A percentile compares a stretch with the other conserved stretches of the same genome.
Conservation (phyloP, 1,140 invertebrate species). For the Nasonia longicornis region DNA sequence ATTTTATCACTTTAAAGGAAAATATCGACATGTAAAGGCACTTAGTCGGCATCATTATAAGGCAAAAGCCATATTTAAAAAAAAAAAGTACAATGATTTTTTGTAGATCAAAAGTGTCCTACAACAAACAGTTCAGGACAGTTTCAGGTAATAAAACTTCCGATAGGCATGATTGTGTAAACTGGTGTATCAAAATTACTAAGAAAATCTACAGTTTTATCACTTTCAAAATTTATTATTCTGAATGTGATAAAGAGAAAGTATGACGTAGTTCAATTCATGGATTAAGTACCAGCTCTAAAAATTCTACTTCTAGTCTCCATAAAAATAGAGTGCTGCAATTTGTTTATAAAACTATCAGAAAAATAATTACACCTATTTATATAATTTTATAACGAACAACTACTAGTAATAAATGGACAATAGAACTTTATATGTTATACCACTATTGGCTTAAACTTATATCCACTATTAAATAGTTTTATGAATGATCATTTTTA, state of each 20-base stretch:
- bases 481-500: not conserved
- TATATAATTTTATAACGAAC: not conserved
- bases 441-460: not conserved
- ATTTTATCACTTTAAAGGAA: slow-evolving; percentile 40
- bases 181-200: slow-evolving; percentile 28
- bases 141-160: not conserved
- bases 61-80: slow-evolving; percentile 20
- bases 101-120: not conserved
- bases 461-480: slow-evolving; percentile 3
- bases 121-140: not conserved
- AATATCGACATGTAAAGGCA: slow-evolving; percentile 44
- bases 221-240: not conserved
- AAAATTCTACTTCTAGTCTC: slow-evolving; percentile 16
- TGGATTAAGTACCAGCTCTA: not conserved
- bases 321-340: not conserved
- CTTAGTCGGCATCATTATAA: slow-evolving; percentile 32
- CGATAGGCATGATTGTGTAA: not conserved
- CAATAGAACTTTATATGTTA: not conserved
- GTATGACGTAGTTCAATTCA: not conserved
- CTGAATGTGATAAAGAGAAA: not conserved
- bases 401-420: not conserved
- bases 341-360: not conserved
- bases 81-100: slow-evolving; percentile 30
- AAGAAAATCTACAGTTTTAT: slow-evolving; percentile 13
- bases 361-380: slow-evolving; percentile 1